A percentile compares a stretch with the other conserved stretches of the same genome.
Evolutionary conservation across 2,113 vertebrate genomes (phyloP).

Genomic region (Poicephalus meyeri): DNA sequence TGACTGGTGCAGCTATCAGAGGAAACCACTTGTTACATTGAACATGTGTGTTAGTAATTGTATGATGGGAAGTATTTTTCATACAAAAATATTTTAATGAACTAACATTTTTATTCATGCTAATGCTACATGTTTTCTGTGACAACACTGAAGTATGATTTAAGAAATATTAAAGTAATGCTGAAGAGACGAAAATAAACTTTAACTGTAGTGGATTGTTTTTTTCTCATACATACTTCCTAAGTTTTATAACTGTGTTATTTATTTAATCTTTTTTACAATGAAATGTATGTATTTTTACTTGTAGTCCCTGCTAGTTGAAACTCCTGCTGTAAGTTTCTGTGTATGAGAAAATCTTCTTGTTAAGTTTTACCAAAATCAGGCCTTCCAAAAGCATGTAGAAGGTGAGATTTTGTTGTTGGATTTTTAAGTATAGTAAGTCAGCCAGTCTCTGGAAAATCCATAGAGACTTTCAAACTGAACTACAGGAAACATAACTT

Average conservation of each 20-base stretch:
- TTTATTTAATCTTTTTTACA: background rate
- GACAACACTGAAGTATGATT: background rate
- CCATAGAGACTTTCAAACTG: background rate
- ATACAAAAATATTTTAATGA: background rate
- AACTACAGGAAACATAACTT: background rate
- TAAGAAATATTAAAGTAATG: background rate
- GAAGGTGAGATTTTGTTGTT: background rate
- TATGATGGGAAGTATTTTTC: background rate
- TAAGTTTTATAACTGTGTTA: background rate
- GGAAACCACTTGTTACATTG: background rate
- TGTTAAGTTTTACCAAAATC: background rate
- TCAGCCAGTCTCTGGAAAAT: background rate
- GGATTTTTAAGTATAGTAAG: background rate
- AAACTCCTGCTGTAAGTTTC: background rate
- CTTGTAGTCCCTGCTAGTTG: background rate
- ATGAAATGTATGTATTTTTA: background rate
- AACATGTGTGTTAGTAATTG: background rate
- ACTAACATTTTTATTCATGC: background rate
- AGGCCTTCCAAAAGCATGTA: background rate
- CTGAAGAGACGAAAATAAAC: background rate
- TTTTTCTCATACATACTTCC: background rate
- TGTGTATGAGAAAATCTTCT: background rate
- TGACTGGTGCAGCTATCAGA: background rate
- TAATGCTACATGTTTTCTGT: background rate
- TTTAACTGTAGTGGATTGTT: background rate